These are phyloP conservation scores for Solen grandis DNA, from an alignment of 1,140 invertebrate species.

Conservation along the genomic window DNA sequence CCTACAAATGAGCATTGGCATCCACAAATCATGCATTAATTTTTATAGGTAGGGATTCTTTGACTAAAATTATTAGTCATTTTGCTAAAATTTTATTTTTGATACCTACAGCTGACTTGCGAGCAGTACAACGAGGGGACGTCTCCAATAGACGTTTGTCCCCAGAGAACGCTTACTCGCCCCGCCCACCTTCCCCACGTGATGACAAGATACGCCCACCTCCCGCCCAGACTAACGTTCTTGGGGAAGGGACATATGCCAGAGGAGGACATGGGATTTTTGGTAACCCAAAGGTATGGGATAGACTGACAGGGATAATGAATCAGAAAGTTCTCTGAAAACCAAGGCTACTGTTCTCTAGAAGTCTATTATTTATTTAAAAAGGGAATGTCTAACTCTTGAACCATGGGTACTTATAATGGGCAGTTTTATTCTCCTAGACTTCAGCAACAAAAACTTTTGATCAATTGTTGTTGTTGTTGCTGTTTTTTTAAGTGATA, in stretches of 20 bases:
- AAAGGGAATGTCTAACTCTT: not conserved
- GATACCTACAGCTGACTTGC: too few relatives aligned
- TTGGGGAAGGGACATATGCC: conserved; percentile 73
- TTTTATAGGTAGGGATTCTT: too few relatives aligned
- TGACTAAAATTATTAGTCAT: too few relatives aligned
- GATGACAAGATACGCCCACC: conserved; percentile 69
- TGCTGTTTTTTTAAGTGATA: too few relatives aligned
- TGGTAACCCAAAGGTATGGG: conserved; percentile 76
- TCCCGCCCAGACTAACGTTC: conserved; percentile 66
- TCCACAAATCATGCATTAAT: too few relatives aligned
- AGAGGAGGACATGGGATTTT: conserved; percentile 81
- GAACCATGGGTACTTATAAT: not conserved
- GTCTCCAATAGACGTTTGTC: conserved; percentile 11
- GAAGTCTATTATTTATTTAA: not conserved
- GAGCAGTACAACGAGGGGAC: conserved; percentile 53
- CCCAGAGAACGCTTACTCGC: conserved; percentile 17
- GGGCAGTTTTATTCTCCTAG: too few relatives aligned
- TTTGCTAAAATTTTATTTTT: too few relatives aligned
- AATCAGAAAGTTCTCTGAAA: not conserved
- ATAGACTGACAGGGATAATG: not conserved
- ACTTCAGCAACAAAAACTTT: too few relatives aligned
- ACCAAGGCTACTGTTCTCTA: not conserved
- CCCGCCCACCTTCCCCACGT: conserved; percentile 52
- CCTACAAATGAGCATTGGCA: too few relatives aligned
- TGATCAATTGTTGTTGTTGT: too few relatives aligned